Base-by-base conservation (phyloP, 2,113 vertebrate genomes). In the Bothrops jararaca region DNA sequence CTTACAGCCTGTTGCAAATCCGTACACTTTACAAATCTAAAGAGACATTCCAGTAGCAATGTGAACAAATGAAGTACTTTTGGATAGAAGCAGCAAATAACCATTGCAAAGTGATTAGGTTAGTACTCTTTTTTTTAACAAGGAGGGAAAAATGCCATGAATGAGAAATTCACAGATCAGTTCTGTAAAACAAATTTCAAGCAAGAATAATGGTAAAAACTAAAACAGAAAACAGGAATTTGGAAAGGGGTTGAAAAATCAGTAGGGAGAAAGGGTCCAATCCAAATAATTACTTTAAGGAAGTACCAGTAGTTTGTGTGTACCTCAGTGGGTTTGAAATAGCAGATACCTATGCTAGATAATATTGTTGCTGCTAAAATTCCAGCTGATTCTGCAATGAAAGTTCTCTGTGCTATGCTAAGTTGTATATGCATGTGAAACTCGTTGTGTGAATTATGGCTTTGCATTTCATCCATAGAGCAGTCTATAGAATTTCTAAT, bases 121-220 rank as follows among this genome's bases (percentile, higher is more conserved):
- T 11, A 85, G 91, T 94, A 92, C 69, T 64, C 58, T 90, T 64
- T 93, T 93, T 94, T 95, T 94, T 94, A 89, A 94, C 95, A 95
- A 80, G 94, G 34, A n/a, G 23, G 10, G 26, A 15, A n/a, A 93
- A 92, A 93, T 53, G 93, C 93, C 1, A 29, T 94, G 95, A 96
- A 95, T 93, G 93, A 95, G 94, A 95, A 97, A 96, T 95, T 91
- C 92, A 89, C 0, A 0, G 90, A 90, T 91, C 58, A 86, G 91
- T 94, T 39, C 58, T 0, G 13, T 95, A 95, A 95, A 96, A 95
- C 94, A 92, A 96, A 90, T 92, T 95, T 94, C 92, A 94, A 92
- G 93, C 91, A 96, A 96, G 96, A 96, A 88, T 94, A 95, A 93
- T 94, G 96, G 95, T 92, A 94, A 93, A 80, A 94, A 91, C 94